A percentile compares a stretch with the other conserved stretches of the same genome.
phyloP scores from a whole-genome alignment of 1,140 invertebrate genomes.

The Drosophila tsacasi region DNA sequence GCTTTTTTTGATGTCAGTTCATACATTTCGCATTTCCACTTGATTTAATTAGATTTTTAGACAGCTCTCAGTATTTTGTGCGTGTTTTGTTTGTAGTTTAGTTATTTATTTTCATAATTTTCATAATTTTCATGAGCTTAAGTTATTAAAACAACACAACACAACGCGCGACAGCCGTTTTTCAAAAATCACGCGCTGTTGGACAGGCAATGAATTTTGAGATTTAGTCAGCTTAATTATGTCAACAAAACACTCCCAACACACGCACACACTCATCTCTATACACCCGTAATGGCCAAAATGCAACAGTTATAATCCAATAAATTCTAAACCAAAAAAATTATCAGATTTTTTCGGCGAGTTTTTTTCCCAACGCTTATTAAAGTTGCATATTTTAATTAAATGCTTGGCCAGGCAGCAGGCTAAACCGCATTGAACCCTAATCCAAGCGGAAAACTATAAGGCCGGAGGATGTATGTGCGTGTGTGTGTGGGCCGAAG shows the following conservation, averaged over 20 bases:
- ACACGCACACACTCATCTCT: conserved; percentile 27
- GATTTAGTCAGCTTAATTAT: conserved; percentile 62
- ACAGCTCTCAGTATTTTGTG: conserved; percentile 2
- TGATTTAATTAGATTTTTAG: conserved; percentile 66
- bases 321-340: conserved; percentile 49
- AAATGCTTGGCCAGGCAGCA: conserved; percentile 44
- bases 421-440: conserved; percentile 66
- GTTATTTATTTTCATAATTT: conserved; percentile 81
- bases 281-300: conserved; percentile 57
- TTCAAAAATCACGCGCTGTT: conserved; percentile 35
- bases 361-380: conserved; percentile 34
- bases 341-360: not conserved
- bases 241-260: conserved; percentile 54
- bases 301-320: conserved; percentile 67
- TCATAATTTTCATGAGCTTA: conserved; percentile 79
- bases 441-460: conserved; percentile 53
- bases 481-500: not conserved
- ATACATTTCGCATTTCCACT: conserved; percentile 30
- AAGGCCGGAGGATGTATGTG: conserved; percentile 4
- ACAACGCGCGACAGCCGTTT: conserved; percentile 23
- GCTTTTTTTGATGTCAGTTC: conserved; percentile 46
- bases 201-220: conserved; percentile 48
- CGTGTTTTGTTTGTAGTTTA: conserved; percentile 25
- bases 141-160: conserved; percentile 74
- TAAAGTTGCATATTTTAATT: conserved; percentile 81